Evolutionary conservation across 2,888 invertebrate genomes (phyloP).

Genomic region (Pachymerium ferrugineum): DNA sequence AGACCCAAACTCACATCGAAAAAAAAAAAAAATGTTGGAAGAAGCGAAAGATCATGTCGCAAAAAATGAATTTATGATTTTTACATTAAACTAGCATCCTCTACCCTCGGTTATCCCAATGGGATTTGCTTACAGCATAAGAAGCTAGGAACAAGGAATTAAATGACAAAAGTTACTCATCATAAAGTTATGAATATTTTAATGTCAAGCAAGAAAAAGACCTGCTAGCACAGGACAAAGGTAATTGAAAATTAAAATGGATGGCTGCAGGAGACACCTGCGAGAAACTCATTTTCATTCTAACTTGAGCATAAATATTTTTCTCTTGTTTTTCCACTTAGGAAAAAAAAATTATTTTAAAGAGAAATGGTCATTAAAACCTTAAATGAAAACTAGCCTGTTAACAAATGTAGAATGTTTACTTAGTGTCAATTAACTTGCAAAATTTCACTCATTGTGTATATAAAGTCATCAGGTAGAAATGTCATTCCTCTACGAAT

Average conservation of each 20-base stretch:
- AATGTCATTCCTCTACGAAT: no score
- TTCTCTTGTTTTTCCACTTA: not conserved
- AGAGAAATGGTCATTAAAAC: not conserved
- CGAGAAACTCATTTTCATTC: not conserved
- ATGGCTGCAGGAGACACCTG: not conserved
- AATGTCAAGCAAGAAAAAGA: not conserved
- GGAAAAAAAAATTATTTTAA: not conserved
- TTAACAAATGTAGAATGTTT: not conserved
- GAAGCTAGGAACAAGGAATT: not conserved
- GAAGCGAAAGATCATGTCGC: not conserved
- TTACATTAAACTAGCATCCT: no score
- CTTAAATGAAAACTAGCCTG: not conserved
- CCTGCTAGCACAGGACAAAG: not conserved
- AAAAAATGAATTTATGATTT: not conserved
- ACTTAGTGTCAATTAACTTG: not conserved
- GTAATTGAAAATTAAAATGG: not conserved
- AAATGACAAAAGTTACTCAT: slow-evolving; percentile 7
- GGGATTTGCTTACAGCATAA: not conserved
- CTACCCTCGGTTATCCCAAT: not conserved
- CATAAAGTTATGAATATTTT: slow-evolving; percentile 5
- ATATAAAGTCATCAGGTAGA: no score
- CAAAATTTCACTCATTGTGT: not conserved
- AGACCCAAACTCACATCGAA: not conserved
- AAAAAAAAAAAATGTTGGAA: not conserved
- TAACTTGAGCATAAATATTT: not conserved